phyloP scores from a whole-genome alignment of 2,888 invertebrate species.

The Agrotis exclamationis region DNA sequence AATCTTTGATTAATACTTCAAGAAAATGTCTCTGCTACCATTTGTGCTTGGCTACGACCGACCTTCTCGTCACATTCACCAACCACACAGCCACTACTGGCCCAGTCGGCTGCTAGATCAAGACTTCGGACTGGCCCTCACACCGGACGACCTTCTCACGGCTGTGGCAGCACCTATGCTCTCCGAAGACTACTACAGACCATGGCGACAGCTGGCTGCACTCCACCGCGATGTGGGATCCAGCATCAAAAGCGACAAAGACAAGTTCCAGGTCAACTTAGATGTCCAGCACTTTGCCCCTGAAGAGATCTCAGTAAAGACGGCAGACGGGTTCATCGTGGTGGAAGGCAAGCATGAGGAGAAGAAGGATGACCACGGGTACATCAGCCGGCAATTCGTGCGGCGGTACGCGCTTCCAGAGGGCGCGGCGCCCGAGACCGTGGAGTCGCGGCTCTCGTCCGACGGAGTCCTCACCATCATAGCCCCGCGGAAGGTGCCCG shows the following conservation, averaged over 20 bases:
- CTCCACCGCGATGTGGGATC: conserved; percentile 86
- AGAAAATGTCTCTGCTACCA: conserved; percentile 78
- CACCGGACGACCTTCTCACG: conserved; percentile 80
- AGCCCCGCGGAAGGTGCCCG: conserved; percentile 87
- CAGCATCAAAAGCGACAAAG: conserved; percentile 89
- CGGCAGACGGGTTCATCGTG: conserved; percentile 92
- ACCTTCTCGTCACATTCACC: conserved; percentile 58
- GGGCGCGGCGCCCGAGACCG: conserved; percentile 92
- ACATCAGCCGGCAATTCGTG: conserved; percentile 93
- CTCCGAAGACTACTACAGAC: conserved; percentile 76
- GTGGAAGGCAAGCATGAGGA: conserved; percentile 95
- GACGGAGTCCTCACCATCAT: conserved; percentile 94
- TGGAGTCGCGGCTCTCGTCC: conserved; percentile 93
- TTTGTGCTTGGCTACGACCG: conserved; percentile 72
- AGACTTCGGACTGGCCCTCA: conserved; percentile 82
- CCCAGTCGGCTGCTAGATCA: conserved; percentile 80
- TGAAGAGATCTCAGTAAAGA: conserved; percentile 94
- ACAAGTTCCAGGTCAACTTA: conserved; percentile 92
- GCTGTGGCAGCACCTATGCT: conserved; percentile 71
- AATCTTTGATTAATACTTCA: conserved; percentile 29
- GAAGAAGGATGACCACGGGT: conserved; percentile 93
- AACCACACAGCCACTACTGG: conserved; percentile 55
- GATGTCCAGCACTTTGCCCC: conserved; percentile 95
- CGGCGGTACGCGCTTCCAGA: conserved; percentile 94
- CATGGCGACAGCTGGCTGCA: conserved; percentile 82